A percentile compares a stretch with the other conserved stretches of the same genome.
phyloP scores from a whole-genome alignment of 2,888 invertebrate genomes.

The Drosophila parthenogenetica region DNA sequence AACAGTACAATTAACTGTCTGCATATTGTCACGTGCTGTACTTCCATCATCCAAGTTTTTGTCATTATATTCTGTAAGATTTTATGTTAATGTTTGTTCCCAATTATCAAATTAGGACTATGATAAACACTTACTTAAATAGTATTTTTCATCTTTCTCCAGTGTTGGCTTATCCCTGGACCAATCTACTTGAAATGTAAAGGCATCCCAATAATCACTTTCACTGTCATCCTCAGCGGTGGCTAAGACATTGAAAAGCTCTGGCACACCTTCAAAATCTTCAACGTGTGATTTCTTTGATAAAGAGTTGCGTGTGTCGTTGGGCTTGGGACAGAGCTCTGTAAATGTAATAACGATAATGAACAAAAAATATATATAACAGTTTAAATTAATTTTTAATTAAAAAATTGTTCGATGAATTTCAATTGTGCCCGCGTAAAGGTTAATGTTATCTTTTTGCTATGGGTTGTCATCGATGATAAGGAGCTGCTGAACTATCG shows the following conservation, averaged over 20 bases:
- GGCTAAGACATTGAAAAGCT: conserved; percentile 91
- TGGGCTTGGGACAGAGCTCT: conserved; percentile 96
- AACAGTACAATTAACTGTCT: conserved; percentile 94
- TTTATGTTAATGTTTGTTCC: neutral
- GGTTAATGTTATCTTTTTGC: conserved; percentile 37
- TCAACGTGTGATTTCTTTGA: conserved; percentile 94
- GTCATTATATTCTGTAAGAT: conserved; percentile 87
- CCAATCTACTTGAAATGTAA: conserved; percentile 91
- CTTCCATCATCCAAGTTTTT: conserved; percentile 86
- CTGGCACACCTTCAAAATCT: conserved; percentile 92
- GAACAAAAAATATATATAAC: neutral
- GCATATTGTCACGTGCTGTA: conserved; percentile 86
- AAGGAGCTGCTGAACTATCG: conserved; percentile 76
- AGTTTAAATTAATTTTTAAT: too few species aligned
- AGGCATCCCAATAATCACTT: conserved; percentile 91
- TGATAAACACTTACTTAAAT: conserved; percentile 87
- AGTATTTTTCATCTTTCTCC: conserved; percentile 90
- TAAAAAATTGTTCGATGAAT: too few species aligned
- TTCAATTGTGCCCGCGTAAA: neutral
- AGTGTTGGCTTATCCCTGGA: conserved; percentile 86
- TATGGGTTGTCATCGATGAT: conserved; percentile 30
- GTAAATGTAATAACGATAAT: conserved; percentile 50
- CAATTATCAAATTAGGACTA: neutral
- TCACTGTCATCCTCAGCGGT: conserved; percentile 88
- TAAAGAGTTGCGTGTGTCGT: conserved; percentile 90